These are phyloP conservation scores for Limosa lapponica DNA, from an alignment of 2,797 vertebrate genomes.

Conservation along the genomic window DNA sequence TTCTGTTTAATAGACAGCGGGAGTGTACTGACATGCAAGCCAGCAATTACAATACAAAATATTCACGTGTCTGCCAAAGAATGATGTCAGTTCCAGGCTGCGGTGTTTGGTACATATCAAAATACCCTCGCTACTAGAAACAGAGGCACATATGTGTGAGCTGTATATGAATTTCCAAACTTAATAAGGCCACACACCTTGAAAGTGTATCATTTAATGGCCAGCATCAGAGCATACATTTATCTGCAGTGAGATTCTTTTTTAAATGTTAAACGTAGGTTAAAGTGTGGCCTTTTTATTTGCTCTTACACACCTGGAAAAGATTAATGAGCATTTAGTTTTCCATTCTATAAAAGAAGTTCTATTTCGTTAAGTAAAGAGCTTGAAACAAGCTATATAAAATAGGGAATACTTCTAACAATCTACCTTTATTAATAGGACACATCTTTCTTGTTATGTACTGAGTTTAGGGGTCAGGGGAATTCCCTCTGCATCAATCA, in stretches of 20 bases:
- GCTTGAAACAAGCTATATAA: not conserved
- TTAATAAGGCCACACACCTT: conserved; percentile 47
- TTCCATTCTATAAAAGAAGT: not conserved
- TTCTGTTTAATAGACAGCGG: conserved; percentile 38
- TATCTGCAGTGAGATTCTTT: not conserved
- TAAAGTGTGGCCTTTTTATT: not conserved
- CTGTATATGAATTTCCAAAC: conserved; percentile 8
- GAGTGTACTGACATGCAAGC: conserved; percentile 47
- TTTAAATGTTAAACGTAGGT: not conserved
- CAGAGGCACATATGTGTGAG: not conserved
- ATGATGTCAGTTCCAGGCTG: conserved; percentile 45
- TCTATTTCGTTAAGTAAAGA: not conserved
- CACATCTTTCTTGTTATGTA: not conserved
- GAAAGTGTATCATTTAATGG: conserved; percentile 19
- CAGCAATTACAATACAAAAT: conserved; percentile 46
- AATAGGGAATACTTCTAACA: not conserved
- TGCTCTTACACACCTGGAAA: conserved; percentile 6
- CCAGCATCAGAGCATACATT: not conserved
- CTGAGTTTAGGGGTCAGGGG: not conserved
- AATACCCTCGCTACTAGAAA: conserved; percentile 20
- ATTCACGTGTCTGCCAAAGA: conserved; percentile 32
- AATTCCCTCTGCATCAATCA: not conserved
- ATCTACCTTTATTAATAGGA: not conserved
- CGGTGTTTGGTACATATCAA: conserved; percentile 29
- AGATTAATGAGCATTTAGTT: conserved; percentile 1